Base-by-base conservation (phyloP, 1,140 invertebrate species). In the Drosophila littoralis region DNA sequence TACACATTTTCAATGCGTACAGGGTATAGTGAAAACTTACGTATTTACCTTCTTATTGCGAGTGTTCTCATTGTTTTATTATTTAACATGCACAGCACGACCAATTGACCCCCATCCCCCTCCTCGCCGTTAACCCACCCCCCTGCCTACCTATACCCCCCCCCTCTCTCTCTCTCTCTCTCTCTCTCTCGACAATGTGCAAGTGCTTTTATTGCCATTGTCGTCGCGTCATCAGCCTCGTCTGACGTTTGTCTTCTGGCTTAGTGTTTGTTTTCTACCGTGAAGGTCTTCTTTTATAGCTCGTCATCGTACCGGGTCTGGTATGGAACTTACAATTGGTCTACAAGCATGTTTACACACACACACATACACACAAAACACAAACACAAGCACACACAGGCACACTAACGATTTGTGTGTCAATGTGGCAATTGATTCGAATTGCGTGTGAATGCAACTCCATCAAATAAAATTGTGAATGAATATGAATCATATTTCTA, bases 341-440 rank as follows among this genome's bases (percentile, higher is more conserved):
- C 57, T 61, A 48, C 43, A 63, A 48, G 17, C 64, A 17, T 58
- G 33, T 45, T 13, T 17, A 69, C 59, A 76, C 42, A 15, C 45
- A 35, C 40, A 40, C 2, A 46, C 13, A 42, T n/a, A 48, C 15
- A 66, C 15, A 45, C 9, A 17, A 42, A n/a, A 48, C 15, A 66
- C 15, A 45, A 6, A 17, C 13, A 40, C 7, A 33, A 33, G 1
- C 10, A 38, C 5, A 28, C 4, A 28, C 22, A 5, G 50, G 35
- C 54, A 70, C 38, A 59, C 65, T 61, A 59, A 67, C 69, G 55
- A 50, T 84, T 76, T 85, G 65, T 86, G 71, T 86, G 82, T 86
- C 83, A 86, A 82, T 86, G 82, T 86, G 83, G 83, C 79, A 86
- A 86, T 86, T 86, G 82, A 86, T 83, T 86, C 63, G 60, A 46